phyloP scores from a whole-genome alignment of 2,888 invertebrate species.

The Drosophila hamatofila region DNA sequence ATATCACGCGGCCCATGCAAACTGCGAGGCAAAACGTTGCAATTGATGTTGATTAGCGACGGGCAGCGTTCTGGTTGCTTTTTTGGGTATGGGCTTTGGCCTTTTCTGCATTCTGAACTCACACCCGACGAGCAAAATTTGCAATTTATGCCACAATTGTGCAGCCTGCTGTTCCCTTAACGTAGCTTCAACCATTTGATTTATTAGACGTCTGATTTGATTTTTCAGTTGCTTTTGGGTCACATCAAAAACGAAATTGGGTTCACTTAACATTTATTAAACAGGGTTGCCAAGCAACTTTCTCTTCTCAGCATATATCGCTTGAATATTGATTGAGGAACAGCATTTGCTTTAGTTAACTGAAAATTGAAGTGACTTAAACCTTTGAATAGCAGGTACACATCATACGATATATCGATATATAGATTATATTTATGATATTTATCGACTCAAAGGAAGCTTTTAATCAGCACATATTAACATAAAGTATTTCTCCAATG shows the following conservation, averaged over 20 bases:
- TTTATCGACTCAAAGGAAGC: too few species aligned
- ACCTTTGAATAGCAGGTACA: too few species aligned
- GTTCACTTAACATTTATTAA: not conserved
- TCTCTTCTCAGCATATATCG: too few species aligned
- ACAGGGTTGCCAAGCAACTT: not conserved
- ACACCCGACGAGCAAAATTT: conserved; percentile 1
- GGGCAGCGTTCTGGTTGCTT: conserved; percentile 14
- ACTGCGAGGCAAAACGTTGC: conserved; percentile 34
- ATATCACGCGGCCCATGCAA: conserved; percentile 48
- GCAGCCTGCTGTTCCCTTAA: conserved; percentile 9
- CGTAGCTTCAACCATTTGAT: conserved; percentile 16
- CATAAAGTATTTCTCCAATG: too few species aligned
- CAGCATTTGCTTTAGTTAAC: not conserved
- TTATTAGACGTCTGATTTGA: conserved; percentile 36
- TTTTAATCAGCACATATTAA: too few species aligned
- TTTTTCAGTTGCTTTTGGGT: conserved; percentile 25
- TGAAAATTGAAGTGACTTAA: too few species aligned
- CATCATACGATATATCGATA: too few species aligned
- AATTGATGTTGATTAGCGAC: conserved; percentile 68
- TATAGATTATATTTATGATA: too few species aligned
- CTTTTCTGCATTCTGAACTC: not conserved
- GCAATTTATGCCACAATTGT: conserved; percentile 42
- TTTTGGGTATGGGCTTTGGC: not conserved
- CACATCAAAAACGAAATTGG: not conserved
- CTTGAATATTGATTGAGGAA: not conserved